A percentile compares a stretch with the other conserved stretches of the same genome.
These are phyloP conservation scores for Euplexia lucipara DNA, from an alignment of 2,888 invertebrate species.

Conservation along the genomic window DNA sequence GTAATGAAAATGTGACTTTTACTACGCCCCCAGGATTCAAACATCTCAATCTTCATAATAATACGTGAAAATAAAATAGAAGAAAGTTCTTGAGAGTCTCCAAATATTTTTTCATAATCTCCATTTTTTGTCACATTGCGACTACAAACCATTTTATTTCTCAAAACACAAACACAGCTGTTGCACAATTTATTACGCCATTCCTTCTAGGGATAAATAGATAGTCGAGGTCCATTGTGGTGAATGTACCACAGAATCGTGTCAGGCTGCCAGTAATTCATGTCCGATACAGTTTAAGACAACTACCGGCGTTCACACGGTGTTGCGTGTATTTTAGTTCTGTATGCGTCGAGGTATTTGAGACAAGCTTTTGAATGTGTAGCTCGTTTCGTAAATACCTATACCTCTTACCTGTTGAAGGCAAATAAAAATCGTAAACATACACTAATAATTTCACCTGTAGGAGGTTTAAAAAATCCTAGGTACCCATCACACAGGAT, in stretches of 20 bases:
- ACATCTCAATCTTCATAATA: too few species aligned
- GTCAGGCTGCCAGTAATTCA: slow-evolving; percentile 40
- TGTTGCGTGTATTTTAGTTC: slow-evolving; percentile 41
- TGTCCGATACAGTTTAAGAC: slow-evolving; percentile 38
- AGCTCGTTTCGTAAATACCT: neutral
- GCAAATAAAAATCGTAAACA: too few species aligned
- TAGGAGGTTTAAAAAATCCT: too few species aligned
- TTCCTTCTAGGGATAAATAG: slow-evolving; percentile 47
- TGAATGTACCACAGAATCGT: slow-evolving; percentile 51
- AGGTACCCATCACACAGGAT: too few species aligned
- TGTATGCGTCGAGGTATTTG: slow-evolving; percentile 6
- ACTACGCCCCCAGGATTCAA: too few species aligned
- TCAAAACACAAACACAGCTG: slow-evolving; percentile 25
- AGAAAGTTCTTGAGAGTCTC: neutral
- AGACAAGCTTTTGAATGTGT: slow-evolving; percentile 10
- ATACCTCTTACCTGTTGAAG: too few species aligned
- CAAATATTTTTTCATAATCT: neutral
- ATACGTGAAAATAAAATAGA: neutral
- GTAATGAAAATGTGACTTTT: too few species aligned
- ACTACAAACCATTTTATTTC: slow-evolving; percentile 13
- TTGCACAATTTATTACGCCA: slow-evolving; percentile 47
- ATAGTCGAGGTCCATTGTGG: slow-evolving; percentile 46
- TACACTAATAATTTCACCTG: too few species aligned
- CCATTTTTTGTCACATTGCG: neutral
- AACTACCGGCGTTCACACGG: slow-evolving; percentile 58